Conservation (phyloP, 2,888 invertebrate species). For the Ametastegia equiseti region DNA sequence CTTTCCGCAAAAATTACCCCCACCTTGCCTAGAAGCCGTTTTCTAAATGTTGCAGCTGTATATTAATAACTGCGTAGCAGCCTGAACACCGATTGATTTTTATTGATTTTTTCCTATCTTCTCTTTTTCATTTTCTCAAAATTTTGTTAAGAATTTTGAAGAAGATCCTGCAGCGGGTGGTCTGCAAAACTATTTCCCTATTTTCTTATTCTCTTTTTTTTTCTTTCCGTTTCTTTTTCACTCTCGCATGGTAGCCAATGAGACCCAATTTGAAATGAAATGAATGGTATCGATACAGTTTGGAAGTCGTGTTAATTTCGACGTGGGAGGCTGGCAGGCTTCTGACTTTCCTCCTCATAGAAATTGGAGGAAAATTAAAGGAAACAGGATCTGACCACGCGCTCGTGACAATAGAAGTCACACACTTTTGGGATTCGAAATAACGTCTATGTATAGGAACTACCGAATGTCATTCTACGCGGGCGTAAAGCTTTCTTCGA, state of each 20-base stretch:
- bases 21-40: not conserved
- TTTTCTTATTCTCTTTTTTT: no score
- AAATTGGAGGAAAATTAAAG: slow-evolving; percentile 19
- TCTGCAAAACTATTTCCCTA: not conserved
- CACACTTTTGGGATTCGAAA: slow-evolving; percentile 13
- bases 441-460: slow-evolving; percentile 34
- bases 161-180: not conserved
- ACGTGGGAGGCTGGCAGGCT: slow-evolving; percentile 49
- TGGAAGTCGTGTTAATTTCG: slow-evolving; percentile 54
- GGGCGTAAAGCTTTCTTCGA: not conserved
- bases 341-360: not conserved
- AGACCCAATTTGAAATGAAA: slow-evolving; percentile 16
- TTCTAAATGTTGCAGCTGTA: not conserved
- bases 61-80: not conserved
- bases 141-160: not conserved
- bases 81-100: not conserved
- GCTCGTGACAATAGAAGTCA: slow-evolving; percentile 28
- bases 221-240: not conserved
- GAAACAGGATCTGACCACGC: slow-evolving; percentile 36
- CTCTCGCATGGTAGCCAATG: not conserved
- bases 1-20: not conserved
- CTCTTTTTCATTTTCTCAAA: not conserved
- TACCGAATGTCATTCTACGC: slow-evolving; percentile 60
- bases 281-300: no score
- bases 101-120: not conserved